A percentile compares a stretch with the other conserved stretches of the same genome.
Conservation (phyloP, 2,113 vertebrate species). For the Nerophis lumbriciformis region DNA sequence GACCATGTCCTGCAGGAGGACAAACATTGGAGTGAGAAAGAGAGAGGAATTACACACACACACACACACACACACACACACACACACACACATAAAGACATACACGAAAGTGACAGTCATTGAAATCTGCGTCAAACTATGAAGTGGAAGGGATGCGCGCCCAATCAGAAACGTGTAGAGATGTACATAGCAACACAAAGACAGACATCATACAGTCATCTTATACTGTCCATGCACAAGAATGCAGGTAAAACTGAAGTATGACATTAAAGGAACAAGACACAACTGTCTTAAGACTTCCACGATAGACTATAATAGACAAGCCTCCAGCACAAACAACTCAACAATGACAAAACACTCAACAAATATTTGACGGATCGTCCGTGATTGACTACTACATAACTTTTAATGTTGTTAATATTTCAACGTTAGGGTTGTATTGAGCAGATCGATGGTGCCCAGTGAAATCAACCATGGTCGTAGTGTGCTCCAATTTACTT, state of each 20-base stretch:
- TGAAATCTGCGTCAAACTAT: conserved; percentile 36
- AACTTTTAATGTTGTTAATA: too few species aligned
- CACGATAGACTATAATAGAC: too few species aligned
- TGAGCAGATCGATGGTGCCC: not conserved
- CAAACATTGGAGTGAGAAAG: conserved; percentile 83
- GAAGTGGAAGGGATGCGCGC: not conserved
- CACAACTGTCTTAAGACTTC: too few species aligned
- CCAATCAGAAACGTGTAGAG: not conserved
- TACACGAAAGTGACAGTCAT: conserved; percentile 52
- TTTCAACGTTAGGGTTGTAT: too few species aligned
- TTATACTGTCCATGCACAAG: too few species aligned
- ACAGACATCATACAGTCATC: not conserved
- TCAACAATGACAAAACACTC: not conserved
- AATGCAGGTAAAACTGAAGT: too few species aligned
- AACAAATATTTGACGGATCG: not conserved
- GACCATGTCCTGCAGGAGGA: conserved; percentile 99
- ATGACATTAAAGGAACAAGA: too few species aligned
- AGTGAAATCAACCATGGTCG: too few species aligned
- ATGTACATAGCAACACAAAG: not conserved
- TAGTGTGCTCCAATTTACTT: too few species aligned
- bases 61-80: conserved; percentile 38
- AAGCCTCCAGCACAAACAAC: not conserved
- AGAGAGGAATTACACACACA: conserved; percentile 48
- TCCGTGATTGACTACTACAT: not conserved
- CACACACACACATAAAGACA: conserved; percentile 34